Evolutionary conservation across 2,888 invertebrate genomes (phyloP).

Genomic region (Luffia ferchaultella): DNA sequence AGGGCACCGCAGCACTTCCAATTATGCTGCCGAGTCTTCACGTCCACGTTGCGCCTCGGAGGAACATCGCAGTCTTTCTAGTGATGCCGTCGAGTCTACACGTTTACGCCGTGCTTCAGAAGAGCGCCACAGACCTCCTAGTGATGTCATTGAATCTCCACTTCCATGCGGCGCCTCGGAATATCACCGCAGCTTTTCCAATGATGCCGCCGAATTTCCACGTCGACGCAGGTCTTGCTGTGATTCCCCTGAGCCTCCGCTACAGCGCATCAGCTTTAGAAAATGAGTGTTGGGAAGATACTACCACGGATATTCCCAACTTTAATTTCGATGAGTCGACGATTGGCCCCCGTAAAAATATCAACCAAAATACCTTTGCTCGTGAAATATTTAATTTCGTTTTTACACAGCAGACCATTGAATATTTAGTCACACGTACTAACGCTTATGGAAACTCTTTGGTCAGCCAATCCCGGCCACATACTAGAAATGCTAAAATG

Average conservation of each 20-base stretch:
- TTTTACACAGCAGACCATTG: background rate
- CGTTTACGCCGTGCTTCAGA: too few relatives aligned
- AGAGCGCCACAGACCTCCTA: too few relatives aligned
- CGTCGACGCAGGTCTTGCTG: background rate
- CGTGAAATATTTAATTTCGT: background rate
- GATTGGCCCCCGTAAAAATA: background rate
- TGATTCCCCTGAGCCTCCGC: background rate
- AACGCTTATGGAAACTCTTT: constrained; percentile 2
- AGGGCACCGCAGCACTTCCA: too few relatives aligned
- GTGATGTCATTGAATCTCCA: too few relatives aligned
- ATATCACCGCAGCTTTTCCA: background rate
- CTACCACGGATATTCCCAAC: background rate
- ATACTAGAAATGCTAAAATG: constrained; percentile 7
- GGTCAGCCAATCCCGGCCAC: constrained; percentile 6
- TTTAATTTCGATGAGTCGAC: background rate
- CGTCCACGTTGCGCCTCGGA: too few relatives aligned
- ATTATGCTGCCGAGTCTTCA: too few relatives aligned
- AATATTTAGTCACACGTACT: background rate
- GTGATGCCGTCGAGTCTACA: too few relatives aligned
- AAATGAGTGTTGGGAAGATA: background rate
- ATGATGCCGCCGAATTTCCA: background rate
- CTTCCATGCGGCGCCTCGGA: background rate
- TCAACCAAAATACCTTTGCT: background rate
- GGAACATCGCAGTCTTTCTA: too few relatives aligned
- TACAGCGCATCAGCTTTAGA: too few relatives aligned